A percentile compares a stretch with the other conserved stretches of the same genome.
Conservation (phyloP, 2,113 vertebrate genomes). For the Microcebus jonahi region DNA sequence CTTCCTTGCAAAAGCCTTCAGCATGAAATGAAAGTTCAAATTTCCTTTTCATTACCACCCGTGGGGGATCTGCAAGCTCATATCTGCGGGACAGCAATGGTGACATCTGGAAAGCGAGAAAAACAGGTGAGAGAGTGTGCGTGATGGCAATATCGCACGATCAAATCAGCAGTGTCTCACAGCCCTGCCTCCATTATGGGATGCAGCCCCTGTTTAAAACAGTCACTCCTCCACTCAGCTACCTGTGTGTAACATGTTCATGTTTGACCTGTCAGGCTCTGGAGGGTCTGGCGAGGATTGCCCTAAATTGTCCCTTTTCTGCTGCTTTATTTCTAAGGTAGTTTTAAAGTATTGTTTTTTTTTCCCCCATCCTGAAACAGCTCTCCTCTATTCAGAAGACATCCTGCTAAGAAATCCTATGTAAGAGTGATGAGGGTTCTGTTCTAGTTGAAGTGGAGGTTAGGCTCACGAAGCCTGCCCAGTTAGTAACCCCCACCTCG, state of each 20-base stretch:
- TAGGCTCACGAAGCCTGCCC: not conserved
- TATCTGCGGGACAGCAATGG: not conserved
- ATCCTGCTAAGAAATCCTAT: not conserved
- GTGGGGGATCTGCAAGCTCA: not conserved
- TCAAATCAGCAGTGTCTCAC: not conserved
- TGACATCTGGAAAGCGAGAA: not conserved
- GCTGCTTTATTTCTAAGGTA: not conserved
- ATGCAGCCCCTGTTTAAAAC: not conserved
- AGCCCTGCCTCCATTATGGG: not conserved
- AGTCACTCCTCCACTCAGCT: not conserved
- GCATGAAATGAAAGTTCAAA: not conserved
- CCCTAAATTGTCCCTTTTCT: rapidly evolving
- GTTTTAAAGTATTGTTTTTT: not conserved
- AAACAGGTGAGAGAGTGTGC: not conserved
- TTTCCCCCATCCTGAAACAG: not conserved
- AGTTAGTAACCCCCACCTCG: rapidly evolving
- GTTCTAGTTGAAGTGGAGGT: not conserved
- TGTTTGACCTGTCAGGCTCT: not conserved
- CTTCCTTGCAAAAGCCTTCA: not conserved
- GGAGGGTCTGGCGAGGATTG: not conserved
- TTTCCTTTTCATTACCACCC: not conserved
- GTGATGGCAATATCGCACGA: rapidly evolving
- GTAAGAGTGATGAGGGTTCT: not conserved
- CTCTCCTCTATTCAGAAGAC: not conserved
- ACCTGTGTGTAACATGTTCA: not conserved